Base-by-base conservation (phyloP, 1,140 invertebrate species). In the Dendroctonus ponderosae region DNA sequence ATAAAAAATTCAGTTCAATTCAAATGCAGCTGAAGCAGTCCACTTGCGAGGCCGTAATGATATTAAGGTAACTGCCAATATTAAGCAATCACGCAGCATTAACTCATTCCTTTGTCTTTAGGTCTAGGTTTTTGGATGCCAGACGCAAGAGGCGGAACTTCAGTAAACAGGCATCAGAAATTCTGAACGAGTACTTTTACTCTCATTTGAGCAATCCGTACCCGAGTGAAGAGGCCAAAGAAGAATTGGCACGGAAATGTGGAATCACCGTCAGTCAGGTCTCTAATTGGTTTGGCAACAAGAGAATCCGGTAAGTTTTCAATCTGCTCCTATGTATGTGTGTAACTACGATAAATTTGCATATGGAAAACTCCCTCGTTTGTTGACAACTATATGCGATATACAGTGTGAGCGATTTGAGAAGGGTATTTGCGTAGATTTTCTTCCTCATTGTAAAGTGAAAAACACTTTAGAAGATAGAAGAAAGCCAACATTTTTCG, bases 41-140 rank as follows among this genome's bases (percentile, higher is more conserved):
- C 68, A 99, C 97, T 11, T 99, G 98, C 79, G 98, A 99, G 80
- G 98, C 98, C n/a, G 97, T 99, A 57, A 99, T 99, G 97, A 99
- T 99, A 67, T 85, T 99, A 38, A 86, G 97, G 77, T 68, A 57
- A 44, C 38, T 26, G 11, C 1, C 26, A 26, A 26, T 26, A 26
- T 26, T 26, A 26, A 26, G 26, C 1, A 26, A 26, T 26, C 26
- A 1, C 1, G 26, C 26, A 26, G 26, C 26, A 26, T 2, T 61
- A 7, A 6, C 14, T 26, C 46, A 37, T 5, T 59, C 12, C 6
- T 41, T 59, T 37, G n/a, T 38, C 43, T 64, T 64, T 42, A 69
- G 73, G 91, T 89, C 63, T 81, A 85, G 89, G 75, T 99, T 98
- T 84, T 86, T 99, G 62, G 97, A 99, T 80, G 96, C 97, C 14